Base-by-base conservation (phyloP, 2,888 invertebrate species). In the Strigamia maritima region DNA sequence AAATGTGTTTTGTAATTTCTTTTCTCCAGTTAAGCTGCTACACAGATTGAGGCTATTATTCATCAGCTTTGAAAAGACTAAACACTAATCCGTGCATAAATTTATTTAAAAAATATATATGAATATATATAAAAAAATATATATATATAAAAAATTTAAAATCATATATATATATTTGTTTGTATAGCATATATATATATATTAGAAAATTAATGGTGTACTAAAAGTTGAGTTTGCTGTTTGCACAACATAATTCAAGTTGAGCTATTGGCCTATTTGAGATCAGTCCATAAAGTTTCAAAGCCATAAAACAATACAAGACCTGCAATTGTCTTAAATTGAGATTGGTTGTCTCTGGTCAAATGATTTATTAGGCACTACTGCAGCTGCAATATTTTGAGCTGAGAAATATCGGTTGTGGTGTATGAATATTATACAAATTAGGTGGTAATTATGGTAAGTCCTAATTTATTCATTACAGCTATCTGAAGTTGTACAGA, bases 11-110 rank as follows among this genome's bases (percentile, higher is more conserved):
- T 54, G 54, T 54, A 54, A 54, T 54, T 54, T 54, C 54, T 19
- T 54, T 54, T 54, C 54, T 19, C n/a, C 54, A 54, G 19, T 54
- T 54, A 54, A 54, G 54, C 54, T 54, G 16, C 54, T 54, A 16
- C n/a, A 54, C 22, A 54, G 54, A 54, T 54, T 54, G 54, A 6
- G 2, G 54, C 54, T 54, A 54, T 54, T 54, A 54, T 54, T 54
- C 54, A 54, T 19, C 54, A 54, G 54, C 54, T 54, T 54, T 54
- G 54, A n/a, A 19, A 19, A 19, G 54, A 54, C 54, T 54, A 54
- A 54, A 19, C 54, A 54, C 54, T 54, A 54, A 54, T 54, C 54
- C 54, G 54, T 54, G 19, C 54, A 54, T 54, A 54, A 54, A 54
- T 54, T 54, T n/a, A 35, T 35, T 35, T 4, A 35, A 35, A 3